phyloP scores from a whole-genome alignment of 2,797 vertebrate genomes.

The Luscinia luscinia region DNA sequence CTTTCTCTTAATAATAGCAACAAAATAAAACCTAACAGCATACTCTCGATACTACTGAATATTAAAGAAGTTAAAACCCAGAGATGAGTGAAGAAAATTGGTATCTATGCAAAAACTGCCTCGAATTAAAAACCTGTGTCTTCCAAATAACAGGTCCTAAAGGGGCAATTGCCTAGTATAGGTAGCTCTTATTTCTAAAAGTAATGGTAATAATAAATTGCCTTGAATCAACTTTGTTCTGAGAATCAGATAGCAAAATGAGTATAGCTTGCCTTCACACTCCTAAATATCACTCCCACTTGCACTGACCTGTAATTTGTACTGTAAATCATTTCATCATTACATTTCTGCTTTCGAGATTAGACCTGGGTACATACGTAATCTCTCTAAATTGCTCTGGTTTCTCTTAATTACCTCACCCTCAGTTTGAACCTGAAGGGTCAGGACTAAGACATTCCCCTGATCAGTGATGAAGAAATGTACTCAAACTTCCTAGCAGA shows the following conservation, averaged over 20 bases:
- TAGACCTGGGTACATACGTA: neutral
- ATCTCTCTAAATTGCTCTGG: neutral
- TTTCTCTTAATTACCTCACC: neutral
- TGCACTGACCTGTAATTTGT: neutral
- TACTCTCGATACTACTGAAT: neutral
- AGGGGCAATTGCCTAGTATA: neutral
- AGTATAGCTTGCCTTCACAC: neutral
- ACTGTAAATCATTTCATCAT: neutral
- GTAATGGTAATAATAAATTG: slow-evolving; percentile 9
- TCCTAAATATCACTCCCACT: neutral
- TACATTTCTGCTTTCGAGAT: neutral
- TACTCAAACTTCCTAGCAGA: neutral
- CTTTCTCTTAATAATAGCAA: neutral
- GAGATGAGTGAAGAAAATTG: neutral
- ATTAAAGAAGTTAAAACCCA: neutral
- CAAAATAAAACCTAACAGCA: neutral
- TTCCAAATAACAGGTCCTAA: slow-evolving; percentile 34
- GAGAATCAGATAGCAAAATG: slow-evolving; percentile 1
- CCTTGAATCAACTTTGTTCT: neutral
- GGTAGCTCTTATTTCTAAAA: slow-evolving; percentile 19
- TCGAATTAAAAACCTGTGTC: neutral
- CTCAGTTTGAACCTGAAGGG: neutral
- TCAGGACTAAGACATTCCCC: neutral
- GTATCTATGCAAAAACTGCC: slow-evolving; percentile 37
- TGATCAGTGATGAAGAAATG: neutral